phyloP scores from a whole-genome alignment of 2,888 invertebrate species.

The Elysia crispata region DNA sequence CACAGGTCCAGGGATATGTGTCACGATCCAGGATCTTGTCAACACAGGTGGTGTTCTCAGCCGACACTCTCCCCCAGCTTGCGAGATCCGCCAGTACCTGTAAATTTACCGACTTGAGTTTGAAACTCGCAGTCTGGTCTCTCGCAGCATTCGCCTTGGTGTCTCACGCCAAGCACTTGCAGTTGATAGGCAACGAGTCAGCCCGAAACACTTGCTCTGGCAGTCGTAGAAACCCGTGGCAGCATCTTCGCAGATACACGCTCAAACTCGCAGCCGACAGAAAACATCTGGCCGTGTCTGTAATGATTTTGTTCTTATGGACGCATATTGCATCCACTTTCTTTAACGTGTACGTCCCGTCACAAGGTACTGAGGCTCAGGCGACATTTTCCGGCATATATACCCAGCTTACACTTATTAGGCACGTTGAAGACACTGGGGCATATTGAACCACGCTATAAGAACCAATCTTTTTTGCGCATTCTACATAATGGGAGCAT shows the following conservation, averaged over 20 bases:
- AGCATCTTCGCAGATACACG: slow-evolving; percentile 54
- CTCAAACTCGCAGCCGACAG: slow-evolving; percentile 54
- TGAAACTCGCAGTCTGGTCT: slow-evolving; percentile 66
- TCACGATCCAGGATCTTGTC: slow-evolving; percentile 60
- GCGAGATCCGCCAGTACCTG: slow-evolving; percentile 62
- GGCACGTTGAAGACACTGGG: slow-evolving; percentile 68
- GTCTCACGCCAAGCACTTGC: slow-evolving; percentile 58
- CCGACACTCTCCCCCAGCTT: slow-evolving; percentile 54
- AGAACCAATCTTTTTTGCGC: slow-evolving; percentile 57
- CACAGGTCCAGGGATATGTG: slow-evolving; percentile 59
- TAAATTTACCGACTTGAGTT: slow-evolving; percentile 64
- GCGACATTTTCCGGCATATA: slow-evolving; percentile 60
- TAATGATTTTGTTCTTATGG: slow-evolving; percentile 51
- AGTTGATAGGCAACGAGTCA: slow-evolving; percentile 58
- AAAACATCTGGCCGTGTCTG: slow-evolving; percentile 56
- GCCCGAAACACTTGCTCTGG: slow-evolving; percentile 57
- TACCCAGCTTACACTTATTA: slow-evolving; percentile 65
- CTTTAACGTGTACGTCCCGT: slow-evolving; percentile 60
- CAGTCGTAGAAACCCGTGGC: slow-evolving; percentile 50
- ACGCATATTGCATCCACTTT: slow-evolving; percentile 61
- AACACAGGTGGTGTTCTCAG: slow-evolving; percentile 61
- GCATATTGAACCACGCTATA: slow-evolving; percentile 63
- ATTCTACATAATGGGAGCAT: slow-evolving; percentile 66
- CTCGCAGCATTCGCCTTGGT: slow-evolving; percentile 66
- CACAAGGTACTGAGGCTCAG: slow-evolving; percentile 67